Base-by-base conservation (phyloP, 1,140 invertebrate genomes). In the Bombyx mandarina region DNA sequence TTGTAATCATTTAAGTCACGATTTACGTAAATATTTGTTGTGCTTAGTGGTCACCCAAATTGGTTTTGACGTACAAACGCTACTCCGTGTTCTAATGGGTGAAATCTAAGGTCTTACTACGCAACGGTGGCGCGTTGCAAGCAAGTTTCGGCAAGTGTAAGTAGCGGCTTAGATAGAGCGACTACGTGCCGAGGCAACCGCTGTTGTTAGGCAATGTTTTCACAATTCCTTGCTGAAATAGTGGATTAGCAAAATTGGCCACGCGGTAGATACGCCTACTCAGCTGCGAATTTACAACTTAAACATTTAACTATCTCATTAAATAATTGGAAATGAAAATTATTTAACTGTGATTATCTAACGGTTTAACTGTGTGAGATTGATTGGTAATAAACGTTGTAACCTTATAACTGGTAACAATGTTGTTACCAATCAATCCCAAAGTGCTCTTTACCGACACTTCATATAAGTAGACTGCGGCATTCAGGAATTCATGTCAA, bases 61-160 rank as follows among this genome's bases (percentile, higher is more conserved):
- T 69, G 71, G 54, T 72, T 69, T 79, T 75, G 68, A 75, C 70
- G 71, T 67, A 69, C 65, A 77, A 76, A 77, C 65, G 63, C 54
- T 65, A 66, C 43, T 72, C 63, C 61, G 53, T 73, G 67, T 77
- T 70, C 75, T 75, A 76, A 76, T 67, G 65, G 66, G 69, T 67
- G 69, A 79, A 78, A 79, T 78, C 79, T 77, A 81, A 77, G 79
- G 79, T 69, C 60, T 60, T 49, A 52, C 61, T 58, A 66, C 65
- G 69, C 64, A 69, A 64, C 56, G 64, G 63, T 67, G 60, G 60
- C 53, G 60, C 60, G 57, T 73, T 72, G 73, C 71, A 70, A 71
- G 61, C 62, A 60, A 65, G 57, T 74, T 71, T 65, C 66, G 61
- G 62, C 61, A 66, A 65, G 53, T 69, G 60, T 63, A 51, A 60